Base-by-base conservation (phyloP, 2,113 vertebrate genomes). In the Coryphaenoides rupestris region DNA sequence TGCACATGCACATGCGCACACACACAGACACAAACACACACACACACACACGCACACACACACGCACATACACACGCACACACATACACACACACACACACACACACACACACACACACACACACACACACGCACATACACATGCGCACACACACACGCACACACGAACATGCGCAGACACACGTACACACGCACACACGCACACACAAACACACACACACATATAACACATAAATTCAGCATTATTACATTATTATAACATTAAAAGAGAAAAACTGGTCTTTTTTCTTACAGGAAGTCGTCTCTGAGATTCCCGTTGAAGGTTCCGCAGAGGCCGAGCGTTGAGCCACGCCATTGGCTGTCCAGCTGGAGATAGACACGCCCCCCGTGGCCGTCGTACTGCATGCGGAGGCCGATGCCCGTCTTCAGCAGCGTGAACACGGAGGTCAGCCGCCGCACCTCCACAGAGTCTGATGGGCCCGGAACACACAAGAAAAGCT, bases 301-400 rank as follows among this genome's bases (percentile, higher is more conserved):
- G 79, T 99, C 97, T 69, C 96, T 91, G 77, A 99, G 90, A 79
- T 99, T 99, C 65, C 95, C 96, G 53, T 98, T 99, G 79, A 95
- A 98, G 0, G 94, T 98, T 84, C 97, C 97, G 84, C 97, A 99
- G 1, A 99, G 91, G 66, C 97, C 97, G 61, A 96, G 70, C 0
- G 95, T 98, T 81, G 90, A 92, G 71, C 90, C 90, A 62, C 86
- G 95, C 97, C 97, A 99, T 1, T 74, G 70, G 66, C 87, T 90
- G 62, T 92, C 90, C 61, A 95, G 86, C 71, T 96, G 93, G 86
- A 99, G 86, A 77, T 99, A 98, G 76, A 96, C 84, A 68, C 95
- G 93, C 28, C 94, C 94, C 2, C 95, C 94, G 65, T 78, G 90
- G 72, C 93, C 88, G 60, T 95, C 93, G 74, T 97, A 98, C 47